Base-by-base conservation (phyloP, 2,113 vertebrate species). In the Tylochromis polylepis region DNA sequence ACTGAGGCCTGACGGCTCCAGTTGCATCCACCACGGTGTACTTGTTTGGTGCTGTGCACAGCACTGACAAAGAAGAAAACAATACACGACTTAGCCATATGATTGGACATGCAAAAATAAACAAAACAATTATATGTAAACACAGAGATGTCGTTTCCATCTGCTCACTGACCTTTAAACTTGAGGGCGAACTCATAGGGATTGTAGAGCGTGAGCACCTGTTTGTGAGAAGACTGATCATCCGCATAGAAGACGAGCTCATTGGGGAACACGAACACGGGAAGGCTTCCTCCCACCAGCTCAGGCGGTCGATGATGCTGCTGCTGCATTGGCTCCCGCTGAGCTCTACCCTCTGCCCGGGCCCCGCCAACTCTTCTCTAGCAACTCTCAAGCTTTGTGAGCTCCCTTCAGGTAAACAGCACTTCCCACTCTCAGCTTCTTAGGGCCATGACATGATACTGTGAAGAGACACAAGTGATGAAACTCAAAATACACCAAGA, bases 141-240 rank as follows among this genome's bases (percentile, higher is more conserved):
- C 3, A 36, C 11, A 27, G 14, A 14, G 14, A 27, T 24, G 5
- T 77, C 43, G 57, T 60, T 60, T 34, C 3, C 11, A 22, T 49
- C 22, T 29, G 24, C 31, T 34, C 5, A 97, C 98, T 96, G 95
- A 99, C 98, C 98, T 99, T 99, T 99, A 95, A 99, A 99, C 96
- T 99, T 99, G 96, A 99, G 98, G 90, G 98, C 98, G 94, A 99
- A 99, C 95, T 99, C 98, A 97, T 99, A 99, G 78, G 99, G 99
- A 92, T 99, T 99, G 96, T 99, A 99, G 85, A 99, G 97, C 85
- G 98, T 99, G 97, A 99, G 97, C 97, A 99, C 98, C 95, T 98
- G 98, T 95, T 99, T 99, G 96, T 99, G 98, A 89, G 98, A 98
- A 72, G 97, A 97, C 97, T 99, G 98, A 95, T 99, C 98, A 96